phyloP scores from a whole-genome alignment of 2,797 vertebrate genomes.

The Galago senegalensis region DNA sequence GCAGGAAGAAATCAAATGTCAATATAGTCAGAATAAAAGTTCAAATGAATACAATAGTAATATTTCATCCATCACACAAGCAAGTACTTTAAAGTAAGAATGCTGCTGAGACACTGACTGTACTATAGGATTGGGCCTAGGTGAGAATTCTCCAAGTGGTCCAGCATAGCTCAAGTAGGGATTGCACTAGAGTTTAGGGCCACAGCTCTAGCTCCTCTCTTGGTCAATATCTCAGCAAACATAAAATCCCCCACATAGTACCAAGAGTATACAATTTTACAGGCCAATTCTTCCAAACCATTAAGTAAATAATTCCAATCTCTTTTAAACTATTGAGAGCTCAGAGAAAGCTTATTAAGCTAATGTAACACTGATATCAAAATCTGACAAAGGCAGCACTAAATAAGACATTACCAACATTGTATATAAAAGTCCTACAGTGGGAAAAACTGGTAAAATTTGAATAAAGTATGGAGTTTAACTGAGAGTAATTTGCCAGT shows the following conservation, averaged over 20 bases:
- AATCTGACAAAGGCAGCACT: not conserved
- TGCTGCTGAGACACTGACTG: not conserved
- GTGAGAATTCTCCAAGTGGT: not conserved
- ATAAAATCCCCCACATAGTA: not conserved
- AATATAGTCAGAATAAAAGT: not conserved
- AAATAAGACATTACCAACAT: not conserved
- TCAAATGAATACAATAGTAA: slow-evolving; percentile 44
- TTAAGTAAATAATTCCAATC: slow-evolving; percentile 21
- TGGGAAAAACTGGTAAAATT: slow-evolving; percentile 34
- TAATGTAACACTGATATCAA: not conserved
- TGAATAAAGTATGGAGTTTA: not conserved
- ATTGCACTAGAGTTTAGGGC: not conserved
- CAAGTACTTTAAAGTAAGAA: slow-evolving; percentile 42
- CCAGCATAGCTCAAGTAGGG: not conserved
- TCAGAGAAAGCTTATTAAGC: slow-evolving; percentile 31
- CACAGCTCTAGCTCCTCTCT: not conserved
- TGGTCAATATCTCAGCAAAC: not conserved
- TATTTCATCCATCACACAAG: not conserved
- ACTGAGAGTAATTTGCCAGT: not conserved
- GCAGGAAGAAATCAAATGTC: too few relatives aligned
- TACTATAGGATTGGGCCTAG: not conserved
- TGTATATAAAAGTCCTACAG: not conserved
- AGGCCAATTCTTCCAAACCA: not conserved
- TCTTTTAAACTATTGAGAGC: not conserved
- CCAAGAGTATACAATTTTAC: not conserved